Conservation (phyloP, 2,113 vertebrate genomes). For the Panurus biarmicus region DNA sequence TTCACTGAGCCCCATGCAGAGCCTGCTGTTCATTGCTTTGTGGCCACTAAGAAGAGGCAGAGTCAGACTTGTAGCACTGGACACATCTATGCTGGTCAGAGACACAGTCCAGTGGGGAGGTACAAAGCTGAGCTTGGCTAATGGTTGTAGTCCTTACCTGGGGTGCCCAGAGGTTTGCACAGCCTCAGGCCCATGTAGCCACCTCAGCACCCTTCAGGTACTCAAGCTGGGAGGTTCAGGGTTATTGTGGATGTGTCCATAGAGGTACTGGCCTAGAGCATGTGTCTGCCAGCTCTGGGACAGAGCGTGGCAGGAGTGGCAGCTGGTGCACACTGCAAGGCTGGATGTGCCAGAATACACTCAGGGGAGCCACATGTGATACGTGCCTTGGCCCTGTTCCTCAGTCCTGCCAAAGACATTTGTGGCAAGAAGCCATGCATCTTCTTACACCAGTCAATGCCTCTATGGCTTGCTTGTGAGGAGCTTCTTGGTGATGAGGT, state of each 20-base stretch:
- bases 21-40: background rate
- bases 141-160: background rate
- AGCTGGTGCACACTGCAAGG: background rate
- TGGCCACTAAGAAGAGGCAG: background rate
- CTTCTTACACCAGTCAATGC: background rate
- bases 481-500: background rate
- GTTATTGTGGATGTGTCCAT: background rate
- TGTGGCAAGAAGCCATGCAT: background rate
- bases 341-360: background rate
- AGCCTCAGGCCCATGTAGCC: background rate
- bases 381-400: background rate
- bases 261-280: background rate
- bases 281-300: background rate
- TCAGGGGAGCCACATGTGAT: background rate
- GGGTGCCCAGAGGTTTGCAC: background rate
- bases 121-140: background rate
- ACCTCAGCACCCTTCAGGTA: background rate
- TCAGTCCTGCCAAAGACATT: background rate
- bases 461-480: background rate
- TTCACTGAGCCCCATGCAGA: fast-evolving
- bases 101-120: background rate
- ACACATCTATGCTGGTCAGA: background rate
- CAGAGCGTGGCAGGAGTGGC: background rate
- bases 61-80: background rate
- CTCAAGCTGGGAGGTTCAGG: background rate